A percentile compares a stretch with the other conserved stretches of the same genome.
Evolutionary conservation across 2,797 vertebrate genomes (phyloP).

Genomic region (Sebastes glaucus): DNA sequence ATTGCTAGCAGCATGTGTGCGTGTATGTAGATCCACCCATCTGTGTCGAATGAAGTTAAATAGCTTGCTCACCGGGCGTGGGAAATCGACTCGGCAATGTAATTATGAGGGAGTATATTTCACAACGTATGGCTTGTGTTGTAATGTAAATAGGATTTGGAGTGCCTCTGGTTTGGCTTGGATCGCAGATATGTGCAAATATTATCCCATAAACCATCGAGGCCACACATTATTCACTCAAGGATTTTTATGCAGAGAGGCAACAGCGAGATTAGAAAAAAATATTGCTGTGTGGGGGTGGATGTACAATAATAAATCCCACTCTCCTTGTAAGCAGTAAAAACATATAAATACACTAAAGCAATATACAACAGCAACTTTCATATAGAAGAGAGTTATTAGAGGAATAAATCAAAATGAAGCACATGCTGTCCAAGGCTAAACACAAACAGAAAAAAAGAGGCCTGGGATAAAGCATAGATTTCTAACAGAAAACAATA

Average conservation of each 20-base stretch:
- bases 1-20: slow-evolving; percentile 11
- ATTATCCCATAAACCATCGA: slow-evolving; percentile 29
- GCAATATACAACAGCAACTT: slow-evolving; percentile 18
- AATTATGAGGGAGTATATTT: slow-evolving; percentile 27
- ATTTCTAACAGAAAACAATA: neutral
- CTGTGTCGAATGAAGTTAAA: slow-evolving; percentile 53
- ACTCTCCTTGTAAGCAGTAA: slow-evolving; percentile 53
- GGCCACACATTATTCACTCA: slow-evolving; percentile 46
- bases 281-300: slow-evolving; percentile 57
- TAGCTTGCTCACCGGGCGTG: slow-evolving; percentile 14
- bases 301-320: slow-evolving; percentile 62
- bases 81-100: slow-evolving; percentile 32
- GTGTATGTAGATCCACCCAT: slow-evolving; percentile 50
- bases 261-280: slow-evolving; percentile 46
- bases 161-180: slow-evolving; percentile 32
- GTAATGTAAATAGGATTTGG: slow-evolving; percentile 37
- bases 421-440: slow-evolving; percentile 29
- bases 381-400: slow-evolving; percentile 23
- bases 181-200: slow-evolving; percentile 14
- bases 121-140: neutral
- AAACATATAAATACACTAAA: slow-evolving; percentile 29
- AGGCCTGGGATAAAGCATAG: neutral
- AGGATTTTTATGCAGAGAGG: slow-evolving; percentile 56
- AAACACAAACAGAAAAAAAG: slow-evolving; percentile 4
- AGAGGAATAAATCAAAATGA: slow-evolving; percentile 28